phyloP scores from a whole-genome alignment of 2,888 invertebrate genomes.

The Hypsopygia costalis region DNA sequence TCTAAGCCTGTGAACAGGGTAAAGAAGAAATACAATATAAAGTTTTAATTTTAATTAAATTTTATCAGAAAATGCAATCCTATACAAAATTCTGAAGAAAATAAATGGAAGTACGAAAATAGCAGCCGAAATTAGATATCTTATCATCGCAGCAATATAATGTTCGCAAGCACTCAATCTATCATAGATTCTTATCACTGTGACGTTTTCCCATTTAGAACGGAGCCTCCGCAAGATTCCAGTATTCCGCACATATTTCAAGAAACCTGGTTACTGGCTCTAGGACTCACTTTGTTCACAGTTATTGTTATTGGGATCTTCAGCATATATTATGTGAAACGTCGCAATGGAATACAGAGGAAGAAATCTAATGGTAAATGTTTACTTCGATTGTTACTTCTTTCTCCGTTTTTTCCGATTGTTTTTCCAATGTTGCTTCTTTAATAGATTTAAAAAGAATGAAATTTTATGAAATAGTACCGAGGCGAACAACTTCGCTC shows the following conservation, averaged over 20 bases:
- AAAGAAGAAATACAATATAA: no score
- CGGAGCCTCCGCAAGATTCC: slow-evolving; percentile 71
- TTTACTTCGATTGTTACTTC: no score
- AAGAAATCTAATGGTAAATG: slow-evolving; percentile 70
- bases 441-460: no score
- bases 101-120: no score
- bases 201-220: slow-evolving; percentile 36
- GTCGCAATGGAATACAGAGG: slow-evolving; percentile 62
- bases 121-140: background rate
- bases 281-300: slow-evolving; percentile 61
- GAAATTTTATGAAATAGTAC: no score
- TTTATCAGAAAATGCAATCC: background rate
- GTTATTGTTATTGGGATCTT: slow-evolving; percentile 64
- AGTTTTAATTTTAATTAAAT: no score
- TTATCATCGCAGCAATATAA: slow-evolving; percentile 4
- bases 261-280: slow-evolving; percentile 69
- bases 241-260: slow-evolving; percentile 64
- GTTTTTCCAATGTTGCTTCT: no score
- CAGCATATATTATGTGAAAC: slow-evolving; percentile 66
- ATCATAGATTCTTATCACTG: slow-evolving; percentile 8
- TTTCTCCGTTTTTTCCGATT: no score
- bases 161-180: slow-evolving; percentile 1
- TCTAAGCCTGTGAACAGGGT: no score
- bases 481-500: no score
- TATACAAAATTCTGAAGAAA: no score